phyloP scores from a whole-genome alignment of 2,113 vertebrate genomes.

The Megatriorchis doriae region DNA sequence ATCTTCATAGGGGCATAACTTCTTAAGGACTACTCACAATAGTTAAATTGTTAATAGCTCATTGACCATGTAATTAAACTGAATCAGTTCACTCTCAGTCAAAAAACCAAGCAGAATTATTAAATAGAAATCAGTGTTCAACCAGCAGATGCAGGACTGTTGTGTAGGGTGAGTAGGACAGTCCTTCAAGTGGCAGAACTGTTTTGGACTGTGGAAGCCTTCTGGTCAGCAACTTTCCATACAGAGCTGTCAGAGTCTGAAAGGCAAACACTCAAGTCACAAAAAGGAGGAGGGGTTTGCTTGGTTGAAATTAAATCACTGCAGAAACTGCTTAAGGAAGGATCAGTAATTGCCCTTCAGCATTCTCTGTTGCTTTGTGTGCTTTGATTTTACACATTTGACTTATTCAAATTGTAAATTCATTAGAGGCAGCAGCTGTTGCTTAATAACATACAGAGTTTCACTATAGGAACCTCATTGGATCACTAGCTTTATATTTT shows the following conservation, averaged over 20 bases:
- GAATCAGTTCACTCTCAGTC: background rate
- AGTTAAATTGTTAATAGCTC: conserved; percentile 50
- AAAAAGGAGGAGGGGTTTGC: background rate
- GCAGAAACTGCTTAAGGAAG: background rate
- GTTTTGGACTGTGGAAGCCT: background rate
- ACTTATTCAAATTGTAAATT: background rate
- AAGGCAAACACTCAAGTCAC: background rate
- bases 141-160: background rate
- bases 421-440: background rate
- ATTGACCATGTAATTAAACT: conserved; percentile 16
- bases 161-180: background rate
- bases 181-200: background rate
- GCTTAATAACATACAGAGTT: background rate
- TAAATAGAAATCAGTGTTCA: conserved; percentile 2
- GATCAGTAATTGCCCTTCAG: background rate
- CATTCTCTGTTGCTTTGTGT: background rate
- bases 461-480: background rate
- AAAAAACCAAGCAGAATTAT: conserved; percentile 17
- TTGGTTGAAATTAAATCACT: background rate
- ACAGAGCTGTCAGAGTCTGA: background rate
- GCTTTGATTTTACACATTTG: background rate
- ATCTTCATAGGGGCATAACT: background rate
- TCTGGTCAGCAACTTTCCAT: background rate
- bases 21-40: conserved; percentile 8
- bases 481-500: background rate